Conservation (phyloP, 2,888 invertebrate genomes). For the Apodemia zela region DNA sequence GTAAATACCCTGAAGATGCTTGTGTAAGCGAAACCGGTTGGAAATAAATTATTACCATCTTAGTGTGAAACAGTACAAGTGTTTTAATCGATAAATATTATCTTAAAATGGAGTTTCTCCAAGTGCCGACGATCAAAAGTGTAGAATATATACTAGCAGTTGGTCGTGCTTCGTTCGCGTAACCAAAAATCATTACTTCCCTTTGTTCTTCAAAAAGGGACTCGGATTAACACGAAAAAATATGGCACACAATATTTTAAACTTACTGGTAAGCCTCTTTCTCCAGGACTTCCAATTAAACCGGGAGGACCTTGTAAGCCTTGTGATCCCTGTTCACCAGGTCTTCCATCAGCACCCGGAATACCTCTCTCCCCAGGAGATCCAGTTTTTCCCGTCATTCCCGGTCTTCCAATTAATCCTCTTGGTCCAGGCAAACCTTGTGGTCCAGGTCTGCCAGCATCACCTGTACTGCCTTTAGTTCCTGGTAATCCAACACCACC, state of each 20-base stretch:
- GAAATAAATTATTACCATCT: too few species aligned
- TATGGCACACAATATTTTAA: background rate
- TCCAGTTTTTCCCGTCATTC: constrained; percentile 85
- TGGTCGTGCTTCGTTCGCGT: too few species aligned
- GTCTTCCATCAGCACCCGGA: constrained; percentile 91
- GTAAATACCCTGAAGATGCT: too few species aligned
- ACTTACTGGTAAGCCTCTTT: constrained; percentile 85
- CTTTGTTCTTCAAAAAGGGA: too few species aligned
- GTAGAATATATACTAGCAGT: too few species aligned
- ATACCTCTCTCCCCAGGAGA: constrained; percentile 86
- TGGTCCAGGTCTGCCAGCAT: constrained; percentile 83
- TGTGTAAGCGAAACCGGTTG: too few species aligned
- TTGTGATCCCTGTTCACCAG: constrained; percentile 90
- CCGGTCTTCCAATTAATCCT: constrained; percentile 85
- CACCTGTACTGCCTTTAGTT: constrained; percentile 82
- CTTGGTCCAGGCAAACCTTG: constrained; percentile 83
- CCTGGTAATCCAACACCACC: constrained; percentile 78
- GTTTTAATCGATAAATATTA: too few species aligned
- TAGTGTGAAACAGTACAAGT: too few species aligned
- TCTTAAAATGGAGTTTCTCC: too few species aligned
- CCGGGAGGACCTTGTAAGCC: constrained; percentile 91
- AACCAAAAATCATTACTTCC: too few species aligned
- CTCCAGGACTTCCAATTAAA: constrained; percentile 87
- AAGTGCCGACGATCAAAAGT: too few species aligned
- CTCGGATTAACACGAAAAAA: too few species aligned